A percentile compares a stretch with the other conserved stretches of the same genome.
Evolutionary conservation across 2,888 invertebrate species (phyloP).

Genomic region (Rugalucina vietnamica): DNA sequence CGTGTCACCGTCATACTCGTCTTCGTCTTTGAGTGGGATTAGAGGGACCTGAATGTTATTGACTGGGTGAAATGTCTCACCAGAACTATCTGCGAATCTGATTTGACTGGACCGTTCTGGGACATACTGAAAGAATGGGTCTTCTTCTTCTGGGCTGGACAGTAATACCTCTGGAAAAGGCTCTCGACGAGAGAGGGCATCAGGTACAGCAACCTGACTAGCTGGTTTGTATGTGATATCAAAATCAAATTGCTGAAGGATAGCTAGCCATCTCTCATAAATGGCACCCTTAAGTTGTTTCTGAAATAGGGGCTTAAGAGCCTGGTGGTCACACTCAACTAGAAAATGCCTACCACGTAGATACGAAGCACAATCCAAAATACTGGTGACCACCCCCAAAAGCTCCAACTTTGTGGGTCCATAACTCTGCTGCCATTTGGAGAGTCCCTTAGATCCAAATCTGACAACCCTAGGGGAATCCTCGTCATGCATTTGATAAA

Average conservation of each 20-base stretch:
- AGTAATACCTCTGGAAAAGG: background rate
- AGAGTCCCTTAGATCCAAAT: conserved; percentile 35
- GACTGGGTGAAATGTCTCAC: background rate
- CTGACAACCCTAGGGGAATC: background rate
- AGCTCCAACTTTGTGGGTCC: conserved; percentile 59
- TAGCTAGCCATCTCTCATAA: conserved; percentile 20
- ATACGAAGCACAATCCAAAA: conserved; percentile 4
- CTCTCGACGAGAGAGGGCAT: background rate
- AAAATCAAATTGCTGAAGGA: conserved; percentile 28
- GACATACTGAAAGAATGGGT: conserved; percentile 27
- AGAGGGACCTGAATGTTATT: background rate
- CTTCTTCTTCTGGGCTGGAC: conserved; percentile 26
- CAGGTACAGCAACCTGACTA: conserved; percentile 22
- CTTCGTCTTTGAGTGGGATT: background rate
- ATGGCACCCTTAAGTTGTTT: conserved; percentile 28
- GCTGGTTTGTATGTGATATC: conserved; percentile 25
- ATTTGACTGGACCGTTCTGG: background rate
- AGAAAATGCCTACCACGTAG: background rate
- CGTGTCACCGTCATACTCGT: conserved; percentile 24
- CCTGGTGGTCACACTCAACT: conserved; percentile 26
- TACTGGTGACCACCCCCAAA: conserved; percentile 45
- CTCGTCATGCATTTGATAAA: background rate
- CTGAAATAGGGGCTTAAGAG: conserved; percentile 27
- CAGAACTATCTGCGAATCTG: background rate
- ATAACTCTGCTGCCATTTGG: conserved; percentile 42